Base-by-base conservation (phyloP, 2,888 invertebrate species). In the Troides oblongomaculatus region DNA sequence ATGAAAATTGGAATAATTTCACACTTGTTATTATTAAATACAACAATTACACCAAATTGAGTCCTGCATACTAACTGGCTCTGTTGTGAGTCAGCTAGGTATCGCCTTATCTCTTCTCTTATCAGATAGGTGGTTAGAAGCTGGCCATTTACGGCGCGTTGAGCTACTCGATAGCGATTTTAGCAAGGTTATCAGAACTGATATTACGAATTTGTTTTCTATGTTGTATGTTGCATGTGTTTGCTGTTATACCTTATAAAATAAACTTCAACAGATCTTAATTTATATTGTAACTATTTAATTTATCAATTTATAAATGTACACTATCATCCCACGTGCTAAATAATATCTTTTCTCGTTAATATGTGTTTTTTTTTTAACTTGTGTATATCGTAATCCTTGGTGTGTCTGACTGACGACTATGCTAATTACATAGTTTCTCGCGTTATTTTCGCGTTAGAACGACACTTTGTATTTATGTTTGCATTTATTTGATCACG, bases 61-160 rank as follows among this genome's bases (percentile, higher is more conserved):
- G 30, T 53, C 36, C 46, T 63, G 46, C 30, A 17, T 50, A 58
- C 65, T 18, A 57, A 53, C 61, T 12, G 17, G 39, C 70, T 74
- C 73, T 73, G 74, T 79, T 85, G 79, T 91, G 90, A 89, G 82
- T 89, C 87, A 89, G 77, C 80, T 81, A 81, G 78, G 80, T 83
- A 84, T 85, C 82, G 84, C 76, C 82, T 88, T 91, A 91, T 91
- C 91, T 83, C 74, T 71, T 72, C 72, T 78, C 82, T 91, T 92
- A 91, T 92, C 92, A 88, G 90, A 89, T 92, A 90, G 73, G 81
- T 75, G 72, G 76, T 74, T 73, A 74, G 72, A 74, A 72, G 76
- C 72, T 73, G 74, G 74, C 73, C 72, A 74, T 70, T 72, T 73
- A 77, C 75, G 75, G 72, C 74, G 72, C 72, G 74, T 72, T 64